These are phyloP conservation scores for Himalopsyche tibetana DNA, from an alignment of 2,888 invertebrate genomes.

Conservation along the genomic window DNA sequence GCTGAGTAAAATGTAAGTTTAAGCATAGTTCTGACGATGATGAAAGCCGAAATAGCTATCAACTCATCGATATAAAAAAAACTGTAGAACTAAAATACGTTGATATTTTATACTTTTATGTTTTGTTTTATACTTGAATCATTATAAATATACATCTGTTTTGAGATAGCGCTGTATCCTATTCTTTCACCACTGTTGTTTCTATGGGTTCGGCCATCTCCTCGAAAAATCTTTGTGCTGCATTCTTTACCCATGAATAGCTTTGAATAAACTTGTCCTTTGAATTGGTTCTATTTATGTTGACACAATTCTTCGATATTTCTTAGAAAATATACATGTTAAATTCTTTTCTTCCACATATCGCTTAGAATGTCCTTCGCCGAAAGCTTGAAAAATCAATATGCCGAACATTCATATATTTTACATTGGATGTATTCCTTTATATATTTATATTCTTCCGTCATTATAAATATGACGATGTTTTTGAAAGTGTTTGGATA, in stretches of 20 bases:
- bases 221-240: conserved; percentile 39
- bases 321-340: conserved; percentile 38
- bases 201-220: conserved; percentile 41
- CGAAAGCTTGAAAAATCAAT: conserved; percentile 18
- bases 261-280: conserved; percentile 41
- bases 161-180: not conserved
- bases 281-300: conserved; percentile 44
- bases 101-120: too few relatives aligned
- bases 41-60: too few relatives aligned
- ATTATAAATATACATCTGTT: too few relatives aligned
- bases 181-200: not conserved
- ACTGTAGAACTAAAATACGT: too few relatives aligned
- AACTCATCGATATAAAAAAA: too few relatives aligned
- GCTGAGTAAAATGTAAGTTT: too few relatives aligned
- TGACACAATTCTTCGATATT: conserved; percentile 45
- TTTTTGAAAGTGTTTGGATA: too few relatives aligned
- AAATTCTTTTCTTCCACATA: conserved; percentile 23
- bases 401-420: not conserved
- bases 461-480: too few relatives aligned
- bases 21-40: too few relatives aligned
- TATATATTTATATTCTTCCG: not conserved
- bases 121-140: too few relatives aligned
- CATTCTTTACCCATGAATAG: conserved; percentile 51
- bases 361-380: not conserved
- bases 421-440: not conserved